phyloP scores from a whole-genome alignment of 1,140 invertebrate genomes.

The Lanistes nyassanus region DNA sequence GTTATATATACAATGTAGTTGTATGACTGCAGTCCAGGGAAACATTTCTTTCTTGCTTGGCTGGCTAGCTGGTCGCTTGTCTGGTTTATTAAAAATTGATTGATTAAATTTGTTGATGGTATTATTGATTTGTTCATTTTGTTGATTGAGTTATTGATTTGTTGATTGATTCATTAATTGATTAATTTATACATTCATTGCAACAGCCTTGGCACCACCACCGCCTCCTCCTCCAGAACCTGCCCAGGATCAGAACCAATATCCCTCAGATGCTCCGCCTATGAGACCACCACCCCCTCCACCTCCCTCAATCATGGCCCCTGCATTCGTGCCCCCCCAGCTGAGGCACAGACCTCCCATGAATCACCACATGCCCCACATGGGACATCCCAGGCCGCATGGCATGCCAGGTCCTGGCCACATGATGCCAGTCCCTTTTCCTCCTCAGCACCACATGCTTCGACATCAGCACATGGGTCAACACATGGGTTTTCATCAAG shows the following conservation, averaged over 20 bases:
- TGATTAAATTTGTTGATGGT: too few relatives aligned
- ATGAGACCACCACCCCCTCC: conserved; percentile 50
- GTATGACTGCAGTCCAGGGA: too few relatives aligned
- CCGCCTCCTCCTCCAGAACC: conserved; percentile 38
- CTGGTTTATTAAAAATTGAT: too few relatives aligned
- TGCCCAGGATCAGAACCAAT: not conserved
- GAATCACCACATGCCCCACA: conserved; percentile 33
- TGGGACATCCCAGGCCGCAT: conserved; percentile 16
- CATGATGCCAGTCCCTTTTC: conserved; percentile 30
- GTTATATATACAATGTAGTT: too few relatives aligned
- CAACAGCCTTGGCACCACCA: conserved; percentile 43
- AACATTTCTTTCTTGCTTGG: too few relatives aligned
- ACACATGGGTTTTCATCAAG: conserved; percentile 14
- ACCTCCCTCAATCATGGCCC: conserved; percentile 37
- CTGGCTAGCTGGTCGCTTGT: too few relatives aligned
- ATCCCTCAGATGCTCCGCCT: conserved; percentile 16
- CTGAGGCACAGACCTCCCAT: conserved; percentile 41
- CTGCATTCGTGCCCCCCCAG: conserved; percentile 49
- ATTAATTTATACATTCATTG: too few relatives aligned
- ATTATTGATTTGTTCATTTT: too few relatives aligned
- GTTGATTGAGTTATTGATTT: too few relatives aligned
- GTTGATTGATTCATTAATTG: too few relatives aligned
- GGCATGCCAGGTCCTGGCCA: conserved; percentile 10
- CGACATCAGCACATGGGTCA: not conserved
- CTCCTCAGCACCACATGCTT: conserved; percentile 17